These are phyloP conservation scores for Rhadina sibilatrix DNA, from an alignment of 2,113 vertebrate genomes.

Conservation along the genomic window DNA sequence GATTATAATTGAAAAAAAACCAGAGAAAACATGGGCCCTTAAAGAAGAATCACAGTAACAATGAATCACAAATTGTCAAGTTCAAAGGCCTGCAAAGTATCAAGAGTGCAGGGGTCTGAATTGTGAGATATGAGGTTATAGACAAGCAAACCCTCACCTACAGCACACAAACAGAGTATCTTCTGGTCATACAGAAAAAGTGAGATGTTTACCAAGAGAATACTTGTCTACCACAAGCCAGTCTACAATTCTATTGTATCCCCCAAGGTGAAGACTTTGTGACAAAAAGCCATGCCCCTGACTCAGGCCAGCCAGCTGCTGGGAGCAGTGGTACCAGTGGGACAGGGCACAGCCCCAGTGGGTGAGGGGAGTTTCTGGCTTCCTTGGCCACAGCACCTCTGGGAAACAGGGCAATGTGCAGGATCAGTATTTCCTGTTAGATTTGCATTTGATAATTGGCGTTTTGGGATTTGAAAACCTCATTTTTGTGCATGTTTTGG, in stretches of 20 bases:
- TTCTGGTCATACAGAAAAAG: not conserved
- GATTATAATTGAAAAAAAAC: not conserved
- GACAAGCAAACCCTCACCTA: not conserved
- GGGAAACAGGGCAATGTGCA: not conserved
- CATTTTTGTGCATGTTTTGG: not conserved
- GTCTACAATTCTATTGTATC: not conserved
- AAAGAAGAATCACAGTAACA: not conserved
- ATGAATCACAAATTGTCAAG: not conserved
- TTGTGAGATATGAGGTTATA: not conserved
- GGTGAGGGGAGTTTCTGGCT: accelerated
- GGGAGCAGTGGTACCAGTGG: not conserved
- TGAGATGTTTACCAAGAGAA: not conserved
- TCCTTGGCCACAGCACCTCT: not conserved
- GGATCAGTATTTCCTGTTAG: not conserved
- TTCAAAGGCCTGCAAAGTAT: not conserved
- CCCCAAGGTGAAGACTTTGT: not conserved
- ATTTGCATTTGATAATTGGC: not conserved
- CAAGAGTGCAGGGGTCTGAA: not conserved
- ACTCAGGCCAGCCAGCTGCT: not conserved
- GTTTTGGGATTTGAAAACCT: not conserved
- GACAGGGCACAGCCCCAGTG: not conserved
- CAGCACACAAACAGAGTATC: accelerated
- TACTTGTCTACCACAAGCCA: not conserved
- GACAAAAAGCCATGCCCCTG: not conserved
- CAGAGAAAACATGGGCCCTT: not conserved